Evolutionary conservation across 2,888 invertebrate genomes (phyloP).

Genomic region (Epirrhoe alternata): DNA sequence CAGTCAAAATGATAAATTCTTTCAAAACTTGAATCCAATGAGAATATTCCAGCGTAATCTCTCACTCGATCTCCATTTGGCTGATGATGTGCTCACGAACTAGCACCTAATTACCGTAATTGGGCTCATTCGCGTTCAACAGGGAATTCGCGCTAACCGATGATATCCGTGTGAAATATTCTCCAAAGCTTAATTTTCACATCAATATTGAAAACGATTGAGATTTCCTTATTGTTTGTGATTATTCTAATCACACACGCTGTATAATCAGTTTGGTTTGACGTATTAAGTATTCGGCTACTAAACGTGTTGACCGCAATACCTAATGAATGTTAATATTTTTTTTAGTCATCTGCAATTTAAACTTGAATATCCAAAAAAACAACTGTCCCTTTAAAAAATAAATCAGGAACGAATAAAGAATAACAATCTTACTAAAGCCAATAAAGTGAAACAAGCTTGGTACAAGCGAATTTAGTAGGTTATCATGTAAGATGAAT

Average conservation of each 20-base stretch:
- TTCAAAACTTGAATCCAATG: not conserved
- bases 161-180: slow-evolving; percentile 30
- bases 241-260: not conserved
- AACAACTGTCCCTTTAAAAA: no score
- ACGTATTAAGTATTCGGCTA: no score
- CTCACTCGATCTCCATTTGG: slow-evolving; percentile 27
- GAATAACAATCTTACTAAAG: no score
- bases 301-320: no score
- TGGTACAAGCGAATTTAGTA: no score
- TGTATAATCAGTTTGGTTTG: not conserved
- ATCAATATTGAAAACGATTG: slow-evolving; percentile 19
- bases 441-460: no score
- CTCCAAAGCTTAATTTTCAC: slow-evolving; percentile 17
- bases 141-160: slow-evolving; percentile 24
- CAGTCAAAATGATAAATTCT: not conserved
- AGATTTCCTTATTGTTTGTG: slow-evolving; percentile 2
- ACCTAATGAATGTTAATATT: no score
- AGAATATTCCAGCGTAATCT: slow-evolving; percentile 13
- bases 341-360: no score
- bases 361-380: no score
- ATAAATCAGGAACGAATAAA: no score
- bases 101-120: slow-evolving; percentile 40
- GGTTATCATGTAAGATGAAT: not conserved
- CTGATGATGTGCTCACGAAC: slow-evolving; percentile 36
- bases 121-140: slow-evolving; percentile 28